Conservation (phyloP, 2,113 vertebrate species). For the Embiotoca jacksoni region DNA sequence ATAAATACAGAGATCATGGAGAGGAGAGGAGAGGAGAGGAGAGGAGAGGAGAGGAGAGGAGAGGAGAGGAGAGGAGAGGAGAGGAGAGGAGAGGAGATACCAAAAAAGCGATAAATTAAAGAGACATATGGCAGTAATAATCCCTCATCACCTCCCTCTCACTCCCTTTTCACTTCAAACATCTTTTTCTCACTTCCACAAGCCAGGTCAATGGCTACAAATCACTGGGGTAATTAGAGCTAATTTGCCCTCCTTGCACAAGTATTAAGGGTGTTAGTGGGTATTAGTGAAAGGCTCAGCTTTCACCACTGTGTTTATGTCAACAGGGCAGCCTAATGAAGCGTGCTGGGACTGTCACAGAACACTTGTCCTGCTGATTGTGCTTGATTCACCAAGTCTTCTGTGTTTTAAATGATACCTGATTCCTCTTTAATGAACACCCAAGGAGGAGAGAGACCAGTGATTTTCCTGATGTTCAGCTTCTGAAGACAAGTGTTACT, state of each 20-base stretch:
- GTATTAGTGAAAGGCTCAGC: slow-evolving; percentile 66
- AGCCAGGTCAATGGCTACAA: slow-evolving; percentile 64
- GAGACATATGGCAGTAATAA: slow-evolving; percentile 79
- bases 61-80: background rate
- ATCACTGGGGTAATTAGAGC: slow-evolving; percentile 70
- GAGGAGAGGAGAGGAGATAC: background rate
- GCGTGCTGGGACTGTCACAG: slow-evolving; percentile 71
- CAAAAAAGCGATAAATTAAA: slow-evolving; percentile 41
- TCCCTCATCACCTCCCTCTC: slow-evolving; percentile 37
- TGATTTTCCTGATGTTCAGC: background rate
- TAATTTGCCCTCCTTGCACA: slow-evolving; percentile 75
- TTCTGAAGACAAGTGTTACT: background rate
- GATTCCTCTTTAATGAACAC: slow-evolving; percentile 52
- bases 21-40: slow-evolving; percentile 10
- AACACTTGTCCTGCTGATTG: slow-evolving; percentile 71
- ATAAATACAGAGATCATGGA: slow-evolving; percentile 81
- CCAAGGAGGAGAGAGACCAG: slow-evolving; percentile 15
- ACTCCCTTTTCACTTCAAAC: slow-evolving; percentile 43
- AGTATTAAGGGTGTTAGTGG: slow-evolving; percentile 59
- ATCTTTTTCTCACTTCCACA: slow-evolving; percentile 63
- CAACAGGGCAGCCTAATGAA: slow-evolving; percentile 78
- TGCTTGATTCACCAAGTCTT: slow-evolving; percentile 49
- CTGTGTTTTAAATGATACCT: slow-evolving; percentile 62
- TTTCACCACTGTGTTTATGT: slow-evolving; percentile 73
- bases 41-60: background rate